Conservation (phyloP, 2,113 vertebrate genomes). For the Psittacus erithacus region DNA sequence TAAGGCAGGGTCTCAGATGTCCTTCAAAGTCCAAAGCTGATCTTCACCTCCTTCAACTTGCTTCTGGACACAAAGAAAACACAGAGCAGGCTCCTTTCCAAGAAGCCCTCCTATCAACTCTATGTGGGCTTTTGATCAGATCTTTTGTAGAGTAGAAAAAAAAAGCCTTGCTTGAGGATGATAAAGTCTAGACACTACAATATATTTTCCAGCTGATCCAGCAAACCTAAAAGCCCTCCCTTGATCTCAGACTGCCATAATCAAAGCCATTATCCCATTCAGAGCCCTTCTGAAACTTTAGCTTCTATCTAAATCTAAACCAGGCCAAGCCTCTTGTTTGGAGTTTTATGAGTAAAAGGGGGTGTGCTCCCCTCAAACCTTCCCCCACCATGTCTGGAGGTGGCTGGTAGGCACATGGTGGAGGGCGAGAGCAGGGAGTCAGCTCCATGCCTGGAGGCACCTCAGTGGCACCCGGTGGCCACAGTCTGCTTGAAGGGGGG, state of each 20-base stretch:
- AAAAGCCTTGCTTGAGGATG: background rate
- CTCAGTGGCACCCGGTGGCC: background rate
- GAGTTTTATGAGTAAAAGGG: conserved; percentile 36
- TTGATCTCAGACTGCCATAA: conserved; percentile 53
- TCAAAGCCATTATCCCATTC: conserved; percentile 59
- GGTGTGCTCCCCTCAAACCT: background rate
- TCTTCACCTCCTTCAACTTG: background rate
- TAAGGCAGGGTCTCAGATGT: background rate
- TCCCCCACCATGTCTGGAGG: background rate
- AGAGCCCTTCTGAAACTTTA: conserved; percentile 56
- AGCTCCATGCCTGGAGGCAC: background rate
- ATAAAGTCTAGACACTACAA: conserved; percentile 57
- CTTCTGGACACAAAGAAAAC: background rate
- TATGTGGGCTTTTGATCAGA: conserved; percentile 23
- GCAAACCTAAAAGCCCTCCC: conserved; percentile 33
- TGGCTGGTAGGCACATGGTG: background rate
- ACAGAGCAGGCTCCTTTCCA: background rate
- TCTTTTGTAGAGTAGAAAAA: background rate
- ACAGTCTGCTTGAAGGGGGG: accelerated
- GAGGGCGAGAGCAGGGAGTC: background rate
- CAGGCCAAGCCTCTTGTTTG: conserved; percentile 35
- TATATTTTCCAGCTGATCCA: conserved; percentile 64
- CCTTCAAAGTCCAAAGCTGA: background rate
- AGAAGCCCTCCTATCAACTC: background rate
- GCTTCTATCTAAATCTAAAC: conserved; percentile 64